Evolutionary conservation across 2,797 vertebrate species (phyloP).

Genomic region (Sebastes steindachneri): DNA sequence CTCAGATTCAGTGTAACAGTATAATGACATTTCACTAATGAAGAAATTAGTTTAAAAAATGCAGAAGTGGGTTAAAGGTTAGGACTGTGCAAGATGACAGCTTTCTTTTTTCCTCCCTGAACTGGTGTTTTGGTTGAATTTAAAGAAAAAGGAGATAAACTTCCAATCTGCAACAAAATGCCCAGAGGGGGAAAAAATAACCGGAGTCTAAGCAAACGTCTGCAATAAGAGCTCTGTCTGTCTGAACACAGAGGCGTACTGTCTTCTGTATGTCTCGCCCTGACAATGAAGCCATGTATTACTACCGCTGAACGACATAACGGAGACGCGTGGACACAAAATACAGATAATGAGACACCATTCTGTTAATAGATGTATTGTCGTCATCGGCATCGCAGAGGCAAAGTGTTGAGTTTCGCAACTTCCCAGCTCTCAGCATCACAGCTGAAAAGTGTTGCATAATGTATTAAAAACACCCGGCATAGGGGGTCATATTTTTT

Average conservation of each 20-base stretch:
- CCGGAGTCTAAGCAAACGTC: conserved; percentile 26
- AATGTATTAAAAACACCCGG: background rate
- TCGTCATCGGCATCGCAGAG: conserved; percentile 11
- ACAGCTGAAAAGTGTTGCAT: conserved; percentile 13
- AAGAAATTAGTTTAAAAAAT: conserved; percentile 72
- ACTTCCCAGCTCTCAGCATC: conserved; percentile 1
- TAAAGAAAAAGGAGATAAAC: background rate
- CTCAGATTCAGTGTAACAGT: conserved; percentile 54
- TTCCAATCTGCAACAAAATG: conserved; percentile 39
- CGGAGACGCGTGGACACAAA: conserved; percentile 21
- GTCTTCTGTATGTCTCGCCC: conserved; percentile 54
- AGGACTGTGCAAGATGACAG: conserved; percentile 8
- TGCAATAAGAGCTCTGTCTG: conserved; percentile 62
- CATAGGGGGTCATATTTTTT: background rate
- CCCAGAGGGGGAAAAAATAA: conserved; percentile 3
- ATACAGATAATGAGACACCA: conserved; percentile 35
- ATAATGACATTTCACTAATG: conserved; percentile 79
- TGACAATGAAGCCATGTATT: conserved; percentile 60
- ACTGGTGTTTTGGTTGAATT: conserved; percentile 13
- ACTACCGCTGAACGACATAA: conserved; percentile 21
- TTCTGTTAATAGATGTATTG: conserved; percentile 19
- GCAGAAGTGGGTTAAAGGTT: conserved; percentile 71
- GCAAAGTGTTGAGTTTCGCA: conserved; percentile 13
- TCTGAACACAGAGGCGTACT: conserved; percentile 60
- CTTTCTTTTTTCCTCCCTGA: background rate